Evolutionary conservation across 2,113 vertebrate genomes (phyloP).

Genomic region (Bufo bufo): DNA sequence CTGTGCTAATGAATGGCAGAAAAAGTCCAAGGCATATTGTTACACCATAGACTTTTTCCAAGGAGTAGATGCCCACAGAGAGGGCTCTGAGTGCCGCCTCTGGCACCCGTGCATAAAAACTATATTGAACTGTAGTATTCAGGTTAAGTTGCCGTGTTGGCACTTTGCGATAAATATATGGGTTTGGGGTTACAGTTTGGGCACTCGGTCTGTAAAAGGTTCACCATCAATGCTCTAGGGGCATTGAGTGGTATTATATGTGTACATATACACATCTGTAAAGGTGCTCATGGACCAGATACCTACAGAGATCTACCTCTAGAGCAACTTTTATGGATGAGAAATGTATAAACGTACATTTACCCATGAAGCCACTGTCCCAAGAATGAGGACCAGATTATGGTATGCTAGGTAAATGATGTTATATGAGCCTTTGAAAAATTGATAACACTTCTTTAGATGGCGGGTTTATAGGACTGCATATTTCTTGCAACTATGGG

Average conservation of each 20-base stretch:
- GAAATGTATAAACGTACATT: background rate
- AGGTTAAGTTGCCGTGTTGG: too few species aligned
- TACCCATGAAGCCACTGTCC: background rate
- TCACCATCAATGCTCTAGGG: background rate
- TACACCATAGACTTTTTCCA: too few species aligned
- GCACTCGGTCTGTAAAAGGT: too few species aligned
- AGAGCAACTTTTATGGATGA: background rate
- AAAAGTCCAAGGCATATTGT: too few species aligned
- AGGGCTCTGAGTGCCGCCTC: too few species aligned
- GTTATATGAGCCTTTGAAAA: background rate
- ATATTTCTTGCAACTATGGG: background rate
- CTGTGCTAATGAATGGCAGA: too few species aligned
- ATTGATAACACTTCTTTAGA: background rate
- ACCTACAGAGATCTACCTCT: background rate
- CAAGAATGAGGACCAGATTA: background rate
- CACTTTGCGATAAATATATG: too few species aligned
- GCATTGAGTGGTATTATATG: background rate
- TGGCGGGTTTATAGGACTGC: background rate
- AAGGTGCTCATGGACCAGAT: background rate
- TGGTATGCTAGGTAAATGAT: too few species aligned
- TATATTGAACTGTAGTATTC: too few species aligned
- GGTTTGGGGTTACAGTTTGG: too few species aligned
- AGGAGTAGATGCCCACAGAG: too few species aligned
- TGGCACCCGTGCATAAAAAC: too few species aligned
- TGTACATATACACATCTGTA: background rate